phyloP scores from a whole-genome alignment of 2,113 vertebrate species.

The Mionectes macconnelli region DNA sequence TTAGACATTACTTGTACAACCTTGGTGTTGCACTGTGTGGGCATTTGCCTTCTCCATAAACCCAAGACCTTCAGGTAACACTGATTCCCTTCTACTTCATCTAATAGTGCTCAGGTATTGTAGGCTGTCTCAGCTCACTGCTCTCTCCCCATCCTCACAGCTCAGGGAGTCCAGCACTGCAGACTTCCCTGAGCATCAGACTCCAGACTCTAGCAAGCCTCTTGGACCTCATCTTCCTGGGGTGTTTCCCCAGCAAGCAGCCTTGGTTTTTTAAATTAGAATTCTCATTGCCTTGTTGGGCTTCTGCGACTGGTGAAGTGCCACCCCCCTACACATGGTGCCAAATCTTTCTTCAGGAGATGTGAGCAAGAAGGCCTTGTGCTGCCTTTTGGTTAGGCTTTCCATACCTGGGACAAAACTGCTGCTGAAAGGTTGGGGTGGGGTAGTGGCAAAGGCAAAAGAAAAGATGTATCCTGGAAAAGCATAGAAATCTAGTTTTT shows the following conservation, averaged over 20 bases:
- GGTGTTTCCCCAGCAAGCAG: neutral
- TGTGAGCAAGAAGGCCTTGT: neutral
- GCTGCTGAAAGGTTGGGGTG: neutral
- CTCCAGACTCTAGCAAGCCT: neutral
- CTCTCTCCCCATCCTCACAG: neutral
- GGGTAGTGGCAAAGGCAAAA: neutral
- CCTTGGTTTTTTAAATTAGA: neutral
- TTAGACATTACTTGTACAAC: neutral
- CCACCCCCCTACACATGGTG: neutral
- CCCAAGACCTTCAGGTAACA: neutral
- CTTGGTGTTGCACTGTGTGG: neutral
- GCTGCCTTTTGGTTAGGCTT: neutral
- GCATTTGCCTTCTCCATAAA: neutral
- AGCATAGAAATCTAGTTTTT: neutral
- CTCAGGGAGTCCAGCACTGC: neutral
- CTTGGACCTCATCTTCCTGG: neutral
- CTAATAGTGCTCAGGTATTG: neutral
- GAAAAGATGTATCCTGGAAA: neutral
- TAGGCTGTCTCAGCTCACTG: neutral
- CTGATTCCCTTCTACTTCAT: neutral
- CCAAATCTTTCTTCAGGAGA: neutral
- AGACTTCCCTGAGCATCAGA: neutral
- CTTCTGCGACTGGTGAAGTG: neutral
- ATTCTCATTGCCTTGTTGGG: neutral
- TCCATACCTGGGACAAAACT: neutral